Base-by-base conservation (phyloP, 2,113 vertebrate genomes). In the Synodontis membranacea region DNA sequence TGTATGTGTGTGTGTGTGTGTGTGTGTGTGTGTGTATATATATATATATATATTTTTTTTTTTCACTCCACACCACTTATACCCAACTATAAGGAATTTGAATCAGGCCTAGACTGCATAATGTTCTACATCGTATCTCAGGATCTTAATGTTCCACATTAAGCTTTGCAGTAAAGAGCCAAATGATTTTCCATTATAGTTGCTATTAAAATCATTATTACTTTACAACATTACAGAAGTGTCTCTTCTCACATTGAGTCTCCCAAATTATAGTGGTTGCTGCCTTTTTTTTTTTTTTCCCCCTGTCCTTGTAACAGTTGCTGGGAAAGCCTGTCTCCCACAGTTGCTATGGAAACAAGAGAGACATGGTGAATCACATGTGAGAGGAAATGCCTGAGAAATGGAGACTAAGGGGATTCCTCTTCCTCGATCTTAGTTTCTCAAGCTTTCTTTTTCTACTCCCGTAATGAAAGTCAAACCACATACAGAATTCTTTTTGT, bases 341-440 rank as follows among this genome's bases (percentile, higher is more conserved):
- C 56, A 37, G 89, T 89, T 88, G 39, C 89, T 84, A 88, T 89
- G 58, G 89, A 87, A 89, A 89, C 89, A 56, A 60, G 74, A 58
- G 88, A 68, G 81, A 72, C 60, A 44, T 10, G 42, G 86, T 83
- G 86, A 72, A 83, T 79, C 88, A 79, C 39, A 52, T 76, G 60
- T 83, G 56, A 58, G 42, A 68, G 84, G 80, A 89, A 60, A 88
- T 80, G 80, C 84, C 42, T 81, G 34, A 86, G 81, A 88, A 88
- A 81, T 70, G 81, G 46, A 87, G 68, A 78, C 66, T 23, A 56
- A 76, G 89, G 87, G 86, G 88, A 84, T 90, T 90, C 89, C 84
- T 70, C 31, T 86, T 15, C 12, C 34, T 31, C 28, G 56, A 34
- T 25, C 12, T 72, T 5, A 46, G 34, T 37, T 78, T 80, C 68